phyloP scores from a whole-genome alignment of 2,797 vertebrate genomes.

The Malacoctenus gilli region DNA sequence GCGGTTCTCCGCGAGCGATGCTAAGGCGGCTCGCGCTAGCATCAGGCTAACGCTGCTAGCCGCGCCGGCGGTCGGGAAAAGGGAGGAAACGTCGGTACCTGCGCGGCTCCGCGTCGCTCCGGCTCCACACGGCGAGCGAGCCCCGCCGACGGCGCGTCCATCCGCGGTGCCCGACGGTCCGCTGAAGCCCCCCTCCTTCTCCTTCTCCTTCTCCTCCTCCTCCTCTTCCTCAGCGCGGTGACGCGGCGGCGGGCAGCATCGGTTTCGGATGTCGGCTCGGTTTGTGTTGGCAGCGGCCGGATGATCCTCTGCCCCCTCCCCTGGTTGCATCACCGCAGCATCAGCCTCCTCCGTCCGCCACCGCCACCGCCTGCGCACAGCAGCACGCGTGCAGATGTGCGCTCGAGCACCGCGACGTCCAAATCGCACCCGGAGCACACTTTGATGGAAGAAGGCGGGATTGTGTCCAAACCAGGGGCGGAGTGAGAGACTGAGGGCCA shows the following conservation, averaged over 20 bases:
- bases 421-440: no score
- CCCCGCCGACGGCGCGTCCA: conserved; percentile 29
- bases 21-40: conserved; percentile 59
- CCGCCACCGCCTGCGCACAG: not conserved
- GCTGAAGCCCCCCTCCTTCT: no score
- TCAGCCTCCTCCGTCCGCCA: conserved; percentile 32
- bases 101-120: conserved; percentile 19
- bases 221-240: not conserved
- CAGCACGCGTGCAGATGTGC: no score
- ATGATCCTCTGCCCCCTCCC: conserved; percentile 62
- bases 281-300: conserved; percentile 58
- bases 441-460: no score
- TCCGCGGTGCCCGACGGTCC: conserved; percentile 13
- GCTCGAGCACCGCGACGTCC: no score
- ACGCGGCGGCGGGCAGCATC: conserved; percentile 47
- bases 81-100: conserved; percentile 50
- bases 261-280: conserved; percentile 49
- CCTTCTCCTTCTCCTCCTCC: no score
- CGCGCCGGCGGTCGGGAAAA: conserved; percentile 41
- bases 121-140: not conserved
- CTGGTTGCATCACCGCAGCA: conserved; percentile 75
- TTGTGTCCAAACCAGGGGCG: no score
- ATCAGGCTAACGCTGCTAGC: conserved; percentile 64
- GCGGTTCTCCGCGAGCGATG: conserved; percentile 26
- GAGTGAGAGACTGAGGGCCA: no score